A percentile compares a stretch with the other conserved stretches of the same genome.
Conservation (phyloP, 2,797 vertebrate species). For the Xerus rutilus region DNA sequence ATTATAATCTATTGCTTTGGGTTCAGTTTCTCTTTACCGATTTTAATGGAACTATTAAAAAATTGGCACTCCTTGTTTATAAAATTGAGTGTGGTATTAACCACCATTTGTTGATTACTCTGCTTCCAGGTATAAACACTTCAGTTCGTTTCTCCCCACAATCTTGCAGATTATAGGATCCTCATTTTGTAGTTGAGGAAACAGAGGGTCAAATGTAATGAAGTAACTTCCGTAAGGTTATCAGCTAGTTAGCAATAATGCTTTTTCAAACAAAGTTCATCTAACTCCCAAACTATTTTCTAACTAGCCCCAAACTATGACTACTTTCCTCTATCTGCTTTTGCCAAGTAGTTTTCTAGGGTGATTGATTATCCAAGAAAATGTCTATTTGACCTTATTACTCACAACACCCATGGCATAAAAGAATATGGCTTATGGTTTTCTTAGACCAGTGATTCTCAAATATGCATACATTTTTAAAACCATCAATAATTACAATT, state of each 20-base stretch:
- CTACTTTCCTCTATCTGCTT: not conserved
- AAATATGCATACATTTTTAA: not conserved
- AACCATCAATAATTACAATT: not conserved
- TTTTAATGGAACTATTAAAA: not conserved
- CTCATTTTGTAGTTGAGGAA: not conserved
- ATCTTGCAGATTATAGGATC: not conserved
- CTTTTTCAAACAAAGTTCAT: not conserved
- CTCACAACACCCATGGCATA: not conserved
- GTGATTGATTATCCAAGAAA: not conserved
- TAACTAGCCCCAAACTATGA: not conserved
- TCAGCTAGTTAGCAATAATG: not conserved
- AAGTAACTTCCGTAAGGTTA: not conserved
- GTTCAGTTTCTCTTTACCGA: not conserved
- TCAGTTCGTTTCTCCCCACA: not conserved
- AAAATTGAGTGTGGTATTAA: conserved; percentile 6
- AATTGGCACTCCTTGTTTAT: conserved; percentile 43
- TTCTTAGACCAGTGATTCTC: conserved; percentile 5
- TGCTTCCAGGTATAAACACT: conserved; percentile 10
- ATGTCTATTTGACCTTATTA: not conserved
- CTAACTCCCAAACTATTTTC: not conserved
- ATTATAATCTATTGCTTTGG: not conserved
- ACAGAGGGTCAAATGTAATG: not conserved
- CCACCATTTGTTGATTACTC: not conserved
- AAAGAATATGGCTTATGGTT: not conserved
- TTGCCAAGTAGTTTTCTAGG: not conserved